Conservation (phyloP, 2,888 invertebrate species). For the Sinodicranocentrus sp. region DNA sequence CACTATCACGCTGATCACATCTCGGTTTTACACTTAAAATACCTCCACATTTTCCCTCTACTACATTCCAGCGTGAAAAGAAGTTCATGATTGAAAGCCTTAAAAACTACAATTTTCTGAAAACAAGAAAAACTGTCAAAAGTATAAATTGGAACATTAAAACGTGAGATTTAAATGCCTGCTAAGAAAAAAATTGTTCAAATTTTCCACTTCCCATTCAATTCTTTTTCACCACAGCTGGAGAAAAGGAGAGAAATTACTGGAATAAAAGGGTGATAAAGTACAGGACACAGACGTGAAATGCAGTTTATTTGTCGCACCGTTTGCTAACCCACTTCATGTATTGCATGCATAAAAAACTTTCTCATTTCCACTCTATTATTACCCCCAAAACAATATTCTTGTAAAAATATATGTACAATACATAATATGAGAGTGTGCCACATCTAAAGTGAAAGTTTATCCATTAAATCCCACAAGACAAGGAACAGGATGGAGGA, state of each 20-base stretch:
- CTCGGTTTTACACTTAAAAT: background rate
- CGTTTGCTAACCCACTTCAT: background rate
- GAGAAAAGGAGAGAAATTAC: constrained; percentile 1
- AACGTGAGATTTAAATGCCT: too few species aligned
- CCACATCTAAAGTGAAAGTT: constrained; percentile 16
- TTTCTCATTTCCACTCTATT: too few species aligned
- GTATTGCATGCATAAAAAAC: background rate
- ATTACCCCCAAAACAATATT: too few species aligned
- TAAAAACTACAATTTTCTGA: too few species aligned
- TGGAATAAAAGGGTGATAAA: constrained; percentile 28
- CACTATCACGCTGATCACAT: constrained; percentile 3
- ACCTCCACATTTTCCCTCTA: background rate
- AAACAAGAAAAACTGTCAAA: too few species aligned
- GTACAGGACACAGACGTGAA: constrained; percentile 33
- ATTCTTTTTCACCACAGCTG: constrained; percentile 41
- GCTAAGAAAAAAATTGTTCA: too few species aligned
- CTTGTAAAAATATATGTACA: background rate
- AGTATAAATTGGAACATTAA: too few species aligned
- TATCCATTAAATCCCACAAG: constrained; percentile 33
- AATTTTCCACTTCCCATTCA: constrained; percentile 4
- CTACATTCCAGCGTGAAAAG: background rate
- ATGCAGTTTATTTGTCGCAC: constrained; percentile 54
- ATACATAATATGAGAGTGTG: background rate
- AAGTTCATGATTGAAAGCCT: constrained; percentile 8
- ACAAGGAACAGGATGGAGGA: constrained; percentile 2